These are phyloP conservation scores for Pseudomugil gertrudae DNA, from an alignment of 2,797 vertebrate genomes.

Conservation along the genomic window DNA sequence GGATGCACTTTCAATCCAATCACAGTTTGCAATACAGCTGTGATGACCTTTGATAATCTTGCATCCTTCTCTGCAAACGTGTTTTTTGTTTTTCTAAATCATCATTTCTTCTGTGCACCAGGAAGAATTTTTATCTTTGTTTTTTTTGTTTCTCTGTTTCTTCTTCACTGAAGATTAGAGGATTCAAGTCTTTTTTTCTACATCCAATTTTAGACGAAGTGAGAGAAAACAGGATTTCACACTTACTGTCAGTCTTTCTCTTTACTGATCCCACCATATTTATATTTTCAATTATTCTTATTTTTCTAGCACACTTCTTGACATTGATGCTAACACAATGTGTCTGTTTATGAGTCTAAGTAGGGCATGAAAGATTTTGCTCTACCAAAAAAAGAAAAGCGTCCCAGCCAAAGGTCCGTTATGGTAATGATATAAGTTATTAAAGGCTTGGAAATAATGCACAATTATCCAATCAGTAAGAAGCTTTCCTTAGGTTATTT, in stretches of 20 bases:
- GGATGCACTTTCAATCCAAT: slow-evolving; percentile 32
- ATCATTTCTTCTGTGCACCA: slow-evolving; percentile 31
- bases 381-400: slow-evolving; percentile 46
- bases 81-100: slow-evolving; percentile 3
- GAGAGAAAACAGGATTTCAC: slow-evolving; percentile 82
- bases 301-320: slow-evolving; percentile 66
- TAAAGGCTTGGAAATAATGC: slow-evolving; percentile 1
- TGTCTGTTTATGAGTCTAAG: slow-evolving; percentile 75
- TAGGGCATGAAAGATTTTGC: slow-evolving; percentile 70
- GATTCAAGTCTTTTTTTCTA: slow-evolving; percentile 60
- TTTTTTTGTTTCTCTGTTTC: slow-evolving; percentile 52
- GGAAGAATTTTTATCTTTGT: slow-evolving; percentile 34
- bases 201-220: slow-evolving; percentile 71
- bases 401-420: slow-evolving; percentile 46
- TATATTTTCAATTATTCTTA: slow-evolving; percentile 81
- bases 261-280: slow-evolving; percentile 74
- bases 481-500: slow-evolving; percentile 3
- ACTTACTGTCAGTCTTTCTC: slow-evolving; percentile 77
- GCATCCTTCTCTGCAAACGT: neutral
- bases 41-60: slow-evolving; percentile 42
- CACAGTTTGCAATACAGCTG: slow-evolving; percentile 10
- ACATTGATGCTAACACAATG: slow-evolving; percentile 78
- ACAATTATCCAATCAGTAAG: slow-evolving; percentile 28
- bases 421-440: slow-evolving; percentile 24
- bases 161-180: slow-evolving; percentile 67